These are phyloP conservation scores for Gnathonemus longibarbis DNA, from an alignment of 2,113 vertebrate genomes.

Conservation along the genomic window DNA sequence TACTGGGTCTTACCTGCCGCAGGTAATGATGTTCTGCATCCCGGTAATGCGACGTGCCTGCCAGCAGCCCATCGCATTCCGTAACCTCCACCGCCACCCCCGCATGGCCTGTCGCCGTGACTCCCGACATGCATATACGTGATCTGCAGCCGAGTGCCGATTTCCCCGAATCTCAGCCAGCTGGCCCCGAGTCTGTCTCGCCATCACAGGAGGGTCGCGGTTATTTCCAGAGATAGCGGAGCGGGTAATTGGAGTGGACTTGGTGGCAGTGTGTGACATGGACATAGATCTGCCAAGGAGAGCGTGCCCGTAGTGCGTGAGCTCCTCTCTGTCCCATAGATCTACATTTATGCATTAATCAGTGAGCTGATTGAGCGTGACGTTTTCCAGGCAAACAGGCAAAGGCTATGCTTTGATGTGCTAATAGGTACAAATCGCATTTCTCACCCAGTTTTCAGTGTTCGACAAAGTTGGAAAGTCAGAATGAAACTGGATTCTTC, in stretches of 20 bases:
- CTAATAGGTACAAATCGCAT: not conserved
- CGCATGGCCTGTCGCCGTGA: not conserved
- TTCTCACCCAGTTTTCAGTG: not conserved
- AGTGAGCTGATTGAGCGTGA: not conserved
- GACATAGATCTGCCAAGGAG: not conserved
- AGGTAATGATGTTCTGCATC: not conserved
- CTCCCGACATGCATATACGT: not conserved
- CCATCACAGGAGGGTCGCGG: not conserved
- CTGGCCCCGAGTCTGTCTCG: not conserved
- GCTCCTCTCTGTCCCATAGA: not conserved
- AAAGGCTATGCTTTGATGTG: not conserved
- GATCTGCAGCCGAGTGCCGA: not conserved
- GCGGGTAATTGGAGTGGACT: not conserved
- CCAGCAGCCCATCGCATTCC: conserved; percentile 32
- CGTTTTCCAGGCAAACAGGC: not conserved
- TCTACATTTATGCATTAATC: not conserved
- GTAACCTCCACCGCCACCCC: conserved; percentile 1
- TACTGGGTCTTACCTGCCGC: not conserved
- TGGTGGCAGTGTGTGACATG: not conserved
- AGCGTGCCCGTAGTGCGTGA: not conserved
- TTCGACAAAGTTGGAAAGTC: not conserved
- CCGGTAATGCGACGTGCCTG: not conserved
- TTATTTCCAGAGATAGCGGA: not conserved
- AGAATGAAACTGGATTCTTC: not conserved
- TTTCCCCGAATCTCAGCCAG: not conserved